A percentile compares a stretch with the other conserved stretches of the same genome.
phyloP scores from a whole-genome alignment of 1,140 invertebrate species.

The Batillaria attramentaria region DNA sequence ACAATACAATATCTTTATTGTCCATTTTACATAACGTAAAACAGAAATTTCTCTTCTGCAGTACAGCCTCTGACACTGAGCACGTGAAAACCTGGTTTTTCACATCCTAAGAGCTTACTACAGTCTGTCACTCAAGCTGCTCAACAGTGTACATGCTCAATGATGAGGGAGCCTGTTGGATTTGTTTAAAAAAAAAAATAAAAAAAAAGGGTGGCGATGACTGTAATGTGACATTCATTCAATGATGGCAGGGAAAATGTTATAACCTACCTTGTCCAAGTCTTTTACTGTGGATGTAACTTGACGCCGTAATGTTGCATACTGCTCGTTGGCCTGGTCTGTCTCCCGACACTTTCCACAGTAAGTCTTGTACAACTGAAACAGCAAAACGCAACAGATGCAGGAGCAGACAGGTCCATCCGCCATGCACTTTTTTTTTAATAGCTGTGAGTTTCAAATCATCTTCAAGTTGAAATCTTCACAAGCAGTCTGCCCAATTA shows the following conservation, averaged over 20 bases:
- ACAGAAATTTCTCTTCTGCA: too few relatives aligned
- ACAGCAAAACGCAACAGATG: too few relatives aligned
- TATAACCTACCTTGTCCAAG: background rate
- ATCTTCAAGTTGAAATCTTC: too few relatives aligned
- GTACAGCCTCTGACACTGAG: too few relatives aligned
- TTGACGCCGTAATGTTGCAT: background rate
- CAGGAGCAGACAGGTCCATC: too few relatives aligned
- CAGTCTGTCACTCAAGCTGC: background rate
- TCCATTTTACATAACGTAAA: too few relatives aligned
- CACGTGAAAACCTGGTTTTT: background rate
- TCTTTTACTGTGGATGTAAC: background rate
- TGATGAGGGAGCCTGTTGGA: background rate
- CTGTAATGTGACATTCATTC: background rate
- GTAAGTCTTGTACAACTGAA: background rate
- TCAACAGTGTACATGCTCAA: background rate
- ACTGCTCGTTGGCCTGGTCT: conserved; percentile 1
- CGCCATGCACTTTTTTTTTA: too few relatives aligned
- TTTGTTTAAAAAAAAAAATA: background rate
- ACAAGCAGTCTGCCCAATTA: too few relatives aligned
- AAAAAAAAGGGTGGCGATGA: background rate
- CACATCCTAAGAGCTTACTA: background rate
- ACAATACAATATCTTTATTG: background rate
- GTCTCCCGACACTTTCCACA: background rate
- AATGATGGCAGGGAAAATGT: background rate
- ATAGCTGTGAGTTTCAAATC: too few relatives aligned